Percentiles rank a stretch among this genome's conserved stretches.
Evolutionary conservation across 64 coral and sea anemone genomes (phyloP).

Genomic region (Porites australiensis): DNA sequence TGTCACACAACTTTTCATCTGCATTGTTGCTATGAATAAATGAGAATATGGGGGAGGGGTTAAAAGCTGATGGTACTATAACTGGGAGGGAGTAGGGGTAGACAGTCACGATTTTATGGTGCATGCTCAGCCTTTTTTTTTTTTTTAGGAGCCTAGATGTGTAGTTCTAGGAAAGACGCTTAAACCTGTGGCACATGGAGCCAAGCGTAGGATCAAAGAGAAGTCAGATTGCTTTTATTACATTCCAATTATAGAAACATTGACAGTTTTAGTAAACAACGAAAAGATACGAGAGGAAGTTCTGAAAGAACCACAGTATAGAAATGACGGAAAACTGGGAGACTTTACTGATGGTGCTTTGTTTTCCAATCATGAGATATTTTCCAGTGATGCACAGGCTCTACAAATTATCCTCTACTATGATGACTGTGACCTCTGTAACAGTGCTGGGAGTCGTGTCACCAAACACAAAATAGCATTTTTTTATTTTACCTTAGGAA

Average conservation of each 20-base stretch:
- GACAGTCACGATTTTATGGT: background rate
- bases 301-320: slow-evolving; percentile 5
- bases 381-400: slow-evolving; percentile 25
- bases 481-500: slow-evolving; percentile 32
- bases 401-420: slow-evolving; percentile 15
- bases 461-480: slow-evolving; percentile 13
- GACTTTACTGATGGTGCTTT: slow-evolving; percentile 24
- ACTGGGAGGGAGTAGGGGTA: background rate
- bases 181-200: slow-evolving; percentile 12
- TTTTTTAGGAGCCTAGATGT: background rate
- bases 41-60: background rate
- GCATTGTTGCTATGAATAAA: background rate
- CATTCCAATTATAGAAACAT: slow-evolving; percentile 14
- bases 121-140: background rate
- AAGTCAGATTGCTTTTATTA: slow-evolving; percentile 12
- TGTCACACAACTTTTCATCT: background rate
- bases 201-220: slow-evolving; percentile 23
- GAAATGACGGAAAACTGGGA: slow-evolving; percentile 1
- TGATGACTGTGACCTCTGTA: slow-evolving; percentile 20
- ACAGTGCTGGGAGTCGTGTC: background rate
- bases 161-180: background rate
- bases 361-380: background rate
- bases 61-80: background rate
- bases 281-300: slow-evolving; percentile 6
- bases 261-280: background rate